Base-by-base conservation (phyloP, 1,140 invertebrate genomes). In the Brachionus asplanchnoidis region DNA sequence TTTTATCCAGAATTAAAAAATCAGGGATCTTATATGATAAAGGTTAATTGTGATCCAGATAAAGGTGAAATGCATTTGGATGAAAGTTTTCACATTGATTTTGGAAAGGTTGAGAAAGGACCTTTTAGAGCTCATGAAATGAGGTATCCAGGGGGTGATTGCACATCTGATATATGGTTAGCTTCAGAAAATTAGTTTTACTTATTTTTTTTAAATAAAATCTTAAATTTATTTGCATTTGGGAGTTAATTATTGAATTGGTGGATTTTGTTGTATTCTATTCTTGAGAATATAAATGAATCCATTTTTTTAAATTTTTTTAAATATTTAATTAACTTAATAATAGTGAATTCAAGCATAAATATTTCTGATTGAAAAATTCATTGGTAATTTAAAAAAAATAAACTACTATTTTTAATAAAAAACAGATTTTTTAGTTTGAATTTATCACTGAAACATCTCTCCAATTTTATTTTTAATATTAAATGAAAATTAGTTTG, bases 41-140 rank as follows among this genome's bases (percentile, higher is more conserved):
- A 95, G 88, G 88, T 98, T 56, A 93, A 97, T 88, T 92, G 97
- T n/a, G 94, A 98, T 88, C 92, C 91, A 6, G 91, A 92, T 73
- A 94, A 94, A 70, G 95, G 96, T n/a, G 95, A 97, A 4, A 91
- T 99, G 89, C 93, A 91, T 78, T 88, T 99, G 20, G 95, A 99
- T 89, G 88, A 92, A 82, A 90, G 96, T 86, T 99, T 99, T 88
- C 89, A 97, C 3, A 92, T 99, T 11, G 95, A 99, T 90, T 99
- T 98, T 91, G 95, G 94, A 14, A 90, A 92, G 28, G 95, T 97
- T 88, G 95, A 95, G 17, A 92, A 94, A 88, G 97, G 96, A 8
- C 94, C 97, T 26, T 91, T 94, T 3, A 88, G 98, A 46, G 95
- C 96, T 14, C 97, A 99, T 89, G 97, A 99, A 91, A 96, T 97